Percentiles rank a stretch among this genome's conserved stretches.
Evolutionary conservation across 2,113 vertebrate species (phyloP).

Genomic region (Miniopterus natalensis): DNA sequence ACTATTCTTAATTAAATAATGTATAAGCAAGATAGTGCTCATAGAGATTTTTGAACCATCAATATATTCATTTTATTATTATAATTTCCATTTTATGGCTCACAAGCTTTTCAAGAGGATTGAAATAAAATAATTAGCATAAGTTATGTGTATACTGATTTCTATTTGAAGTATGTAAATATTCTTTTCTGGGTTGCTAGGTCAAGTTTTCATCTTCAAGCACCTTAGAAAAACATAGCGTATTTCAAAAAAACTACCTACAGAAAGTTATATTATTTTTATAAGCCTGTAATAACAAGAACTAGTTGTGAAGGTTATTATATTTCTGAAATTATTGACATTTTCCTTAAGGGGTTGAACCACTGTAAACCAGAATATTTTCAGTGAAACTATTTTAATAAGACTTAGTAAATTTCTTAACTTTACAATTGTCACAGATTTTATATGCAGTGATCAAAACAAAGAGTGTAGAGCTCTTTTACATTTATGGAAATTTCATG

Average conservation of each 20-base stretch:
- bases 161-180: background rate
- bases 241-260: conserved; percentile 23
- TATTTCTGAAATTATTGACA: conserved; percentile 24
- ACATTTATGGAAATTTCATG: background rate
- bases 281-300: background rate
- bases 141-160: conserved; percentile 14
- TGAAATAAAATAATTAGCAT: conserved; percentile 7
- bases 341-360: conserved; percentile 1
- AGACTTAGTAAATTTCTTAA: conserved; percentile 13
- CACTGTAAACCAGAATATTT: background rate
- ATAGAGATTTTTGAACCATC: background rate
- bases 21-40: background rate
- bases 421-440: background rate
- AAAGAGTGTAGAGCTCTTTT: conserved; percentile 17
- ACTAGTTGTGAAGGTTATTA: background rate
- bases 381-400: conserved; percentile 7
- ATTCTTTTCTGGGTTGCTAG: background rate
- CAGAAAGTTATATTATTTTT: conserved; percentile 11
- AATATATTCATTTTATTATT: background rate
- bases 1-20: background rate
- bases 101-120: background rate
- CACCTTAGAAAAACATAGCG: background rate
- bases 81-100: background rate
- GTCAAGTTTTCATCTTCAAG: conserved; percentile 34
- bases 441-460: background rate